These are phyloP conservation scores for Entomobrya multifasciata DNA, from an alignment of 2,888 invertebrate genomes.

Conservation along the genomic window DNA sequence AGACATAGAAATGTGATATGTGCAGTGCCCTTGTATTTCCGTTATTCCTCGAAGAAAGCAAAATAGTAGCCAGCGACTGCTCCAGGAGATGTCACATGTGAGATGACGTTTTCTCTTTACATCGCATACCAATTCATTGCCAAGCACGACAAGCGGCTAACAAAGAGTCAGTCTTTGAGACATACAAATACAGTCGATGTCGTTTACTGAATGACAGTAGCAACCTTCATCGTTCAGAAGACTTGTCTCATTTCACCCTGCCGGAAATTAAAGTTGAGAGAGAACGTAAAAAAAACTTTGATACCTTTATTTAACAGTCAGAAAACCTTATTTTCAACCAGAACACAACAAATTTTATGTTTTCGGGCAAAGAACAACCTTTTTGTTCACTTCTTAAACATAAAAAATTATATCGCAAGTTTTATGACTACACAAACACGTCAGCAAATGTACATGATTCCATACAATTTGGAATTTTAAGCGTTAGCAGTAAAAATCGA, in stretches of 20 bases:
- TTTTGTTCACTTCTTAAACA: neutral
- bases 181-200: neutral
- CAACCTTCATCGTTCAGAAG: neutral
- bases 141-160: slow-evolving; percentile 2
- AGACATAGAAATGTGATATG: too few relatives aligned
- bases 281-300: slow-evolving; percentile 13
- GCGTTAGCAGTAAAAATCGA: neutral
- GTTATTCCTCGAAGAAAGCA: too few relatives aligned
- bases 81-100: too few relatives aligned
- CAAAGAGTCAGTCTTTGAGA: too few relatives aligned
- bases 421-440: slow-evolving; percentile 10
- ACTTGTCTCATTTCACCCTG: slow-evolving; percentile 42
- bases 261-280: slow-evolving; percentile 52
- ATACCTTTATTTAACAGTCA: slow-evolving; percentile 3
- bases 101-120: neutral
- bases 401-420: neutral
- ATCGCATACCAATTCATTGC: slow-evolving; percentile 17
- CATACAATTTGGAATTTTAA: slow-evolving; percentile 6
- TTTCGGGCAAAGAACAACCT: slow-evolving; percentile 18
- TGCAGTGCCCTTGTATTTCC: too few relatives aligned
- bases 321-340: neutral
- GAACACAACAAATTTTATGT: neutral
- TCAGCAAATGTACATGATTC: neutral
- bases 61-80: too few relatives aligned
- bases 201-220: neutral